phyloP scores from a whole-genome alignment of 2,797 vertebrate species.

The Steatocranus sp. region DNA sequence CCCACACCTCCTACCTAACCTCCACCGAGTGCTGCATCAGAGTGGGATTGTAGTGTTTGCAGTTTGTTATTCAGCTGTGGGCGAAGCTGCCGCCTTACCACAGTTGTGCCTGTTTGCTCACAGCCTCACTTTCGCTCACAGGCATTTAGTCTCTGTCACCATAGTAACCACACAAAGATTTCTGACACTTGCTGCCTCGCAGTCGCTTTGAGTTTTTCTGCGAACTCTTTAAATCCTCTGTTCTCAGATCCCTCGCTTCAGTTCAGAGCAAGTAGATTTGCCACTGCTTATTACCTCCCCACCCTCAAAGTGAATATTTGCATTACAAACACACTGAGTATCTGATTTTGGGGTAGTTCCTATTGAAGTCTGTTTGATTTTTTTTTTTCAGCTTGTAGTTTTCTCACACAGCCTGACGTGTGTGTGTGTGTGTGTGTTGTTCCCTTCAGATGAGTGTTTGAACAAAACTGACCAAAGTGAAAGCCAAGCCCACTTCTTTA shows the following conservation, averaged over 20 bases:
- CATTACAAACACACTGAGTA: constrained; percentile 37
- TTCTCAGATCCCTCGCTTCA: constrained; percentile 13
- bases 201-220: constrained; percentile 30
- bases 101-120: constrained; percentile 25
- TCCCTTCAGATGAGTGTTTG: constrained; percentile 2
- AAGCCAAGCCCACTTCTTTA: constrained; percentile 6
- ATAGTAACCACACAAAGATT: constrained; percentile 61
- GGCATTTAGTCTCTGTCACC: constrained; percentile 48
- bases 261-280: constrained; percentile 25
- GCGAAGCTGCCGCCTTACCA: constrained; percentile 33
- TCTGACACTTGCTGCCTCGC: constrained; percentile 23
- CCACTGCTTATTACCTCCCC: constrained; percentile 9
- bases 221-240: constrained; percentile 9
- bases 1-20: constrained; percentile 14
- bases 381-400: constrained; percentile 11
- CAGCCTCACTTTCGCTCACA: constrained; percentile 16
- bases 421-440: neutral
- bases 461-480: neutral
- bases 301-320: constrained; percentile 39
- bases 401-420: neutral
- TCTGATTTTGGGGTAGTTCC: neutral
- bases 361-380: constrained; percentile 16
- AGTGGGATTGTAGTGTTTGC: constrained; percentile 56
- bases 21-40: constrained; percentile 16
- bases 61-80: constrained; percentile 35